Conservation (phyloP, 2,888 invertebrate genomes). For the Ashinkailepas kermadecensis region DNA sequence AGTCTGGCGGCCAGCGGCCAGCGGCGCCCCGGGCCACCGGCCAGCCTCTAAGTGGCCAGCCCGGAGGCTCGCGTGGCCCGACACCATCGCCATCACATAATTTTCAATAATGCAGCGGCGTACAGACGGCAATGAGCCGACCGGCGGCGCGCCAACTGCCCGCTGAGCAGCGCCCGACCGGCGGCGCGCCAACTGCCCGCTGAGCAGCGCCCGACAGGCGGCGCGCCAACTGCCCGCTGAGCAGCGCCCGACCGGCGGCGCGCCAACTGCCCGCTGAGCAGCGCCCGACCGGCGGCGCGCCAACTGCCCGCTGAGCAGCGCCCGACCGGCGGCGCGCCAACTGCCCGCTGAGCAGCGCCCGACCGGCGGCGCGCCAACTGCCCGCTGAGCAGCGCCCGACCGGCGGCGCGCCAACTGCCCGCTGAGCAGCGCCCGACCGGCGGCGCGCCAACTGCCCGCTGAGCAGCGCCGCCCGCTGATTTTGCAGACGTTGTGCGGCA, state of each 20-base stretch:
- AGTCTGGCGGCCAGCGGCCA: too few species aligned
- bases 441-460: neutral
- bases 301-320: neutral
- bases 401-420: neutral
- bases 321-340: neutral
- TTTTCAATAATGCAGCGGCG: conserved; percentile 3
- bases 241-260: neutral
- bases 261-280: neutral
- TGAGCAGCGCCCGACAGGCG: too few species aligned
- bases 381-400: neutral
- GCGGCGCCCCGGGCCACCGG: neutral
- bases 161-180: too few species aligned
- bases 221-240: too few species aligned
- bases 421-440: neutral
- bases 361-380: neutral
- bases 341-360: neutral
- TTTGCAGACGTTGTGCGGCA: too few species aligned
- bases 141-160: neutral
- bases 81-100: neutral
- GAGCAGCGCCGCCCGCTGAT: too few species aligned
- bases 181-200: neutral
- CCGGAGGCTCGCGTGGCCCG: neutral
- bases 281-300: neutral
- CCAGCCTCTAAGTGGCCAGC: neutral
- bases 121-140: neutral